Base-by-base conservation (phyloP, 2,888 invertebrate species). In the Lasioglossum morio region DNA sequence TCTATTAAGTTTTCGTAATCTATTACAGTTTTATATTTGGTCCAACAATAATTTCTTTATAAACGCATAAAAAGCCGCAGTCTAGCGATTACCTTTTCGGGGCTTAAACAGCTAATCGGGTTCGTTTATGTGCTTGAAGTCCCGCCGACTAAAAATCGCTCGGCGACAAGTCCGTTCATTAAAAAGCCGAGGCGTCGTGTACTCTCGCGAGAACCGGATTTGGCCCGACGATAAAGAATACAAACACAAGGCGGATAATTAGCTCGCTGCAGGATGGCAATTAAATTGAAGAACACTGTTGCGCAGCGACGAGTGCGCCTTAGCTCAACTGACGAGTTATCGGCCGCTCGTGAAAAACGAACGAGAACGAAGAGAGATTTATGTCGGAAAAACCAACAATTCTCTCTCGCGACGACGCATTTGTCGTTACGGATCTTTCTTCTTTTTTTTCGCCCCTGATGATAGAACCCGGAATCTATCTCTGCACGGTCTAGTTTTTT, bases 201-300 rank as follows among this genome's bases (percentile, higher is more conserved):
- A 70, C 48, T 53, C 14, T 16, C 53, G 48, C 30, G 23, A 23
- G 57, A 34, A 69, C 34, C 19, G 8, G 77, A 73, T 72, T 73
- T 34, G 0, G 14, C 57, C 7, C 46, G n/a, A 30, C 73, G 73
- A 82, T 82, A 74, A 74, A 75, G 82, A 75, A 72, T 72, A 53
- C n/a, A 78, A 75, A 84, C 77, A n/a, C 34, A 57, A 37, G 57
- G 70, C 27, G 57, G 80, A 70, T 85, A 86, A 86, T 87, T 87
- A 87, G 86, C 63, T 43, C 57, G 63, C 19, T 63, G 27, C 57
- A 46, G 34, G 70, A 57, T 19, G 75, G 84, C 84, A 86, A 87
- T 87, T 87, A 84, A 87, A 87, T 84, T 84, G 86, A 86, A 87
- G 86, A 86, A 84, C 79, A 84, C 79, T 60, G 82, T 77, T 75